Conservation (phyloP, 2,797 vertebrate genomes). For the Chelon labrosus region DNA sequence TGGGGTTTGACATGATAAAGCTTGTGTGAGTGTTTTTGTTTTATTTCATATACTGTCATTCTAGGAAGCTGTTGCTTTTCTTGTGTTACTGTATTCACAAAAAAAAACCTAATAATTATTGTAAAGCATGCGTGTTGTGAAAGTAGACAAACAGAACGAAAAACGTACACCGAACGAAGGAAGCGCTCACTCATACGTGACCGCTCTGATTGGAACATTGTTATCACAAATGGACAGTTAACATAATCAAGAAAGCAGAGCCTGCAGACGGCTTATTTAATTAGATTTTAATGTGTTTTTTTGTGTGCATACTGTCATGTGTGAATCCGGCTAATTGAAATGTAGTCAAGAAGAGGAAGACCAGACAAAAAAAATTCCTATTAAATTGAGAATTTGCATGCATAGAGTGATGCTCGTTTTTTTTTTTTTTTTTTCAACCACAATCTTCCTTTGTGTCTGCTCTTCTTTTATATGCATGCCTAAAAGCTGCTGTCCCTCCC, state of each 20-base stretch:
- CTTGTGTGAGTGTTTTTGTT: background rate
- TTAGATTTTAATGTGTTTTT: constrained; percentile 36
- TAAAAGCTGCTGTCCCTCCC: constrained; percentile 19
- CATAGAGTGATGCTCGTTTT: background rate
- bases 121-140: background rate
- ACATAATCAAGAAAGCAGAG: constrained; percentile 27
- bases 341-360: constrained; percentile 5
- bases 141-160: constrained; percentile 8
- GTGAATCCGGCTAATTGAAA: constrained; percentile 18
- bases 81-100: background rate
- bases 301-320: constrained; percentile 25
- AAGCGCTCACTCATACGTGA: constrained; percentile 19
- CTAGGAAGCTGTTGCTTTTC: background rate
- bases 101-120: too few species aligned
- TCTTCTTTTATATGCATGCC: constrained; percentile 5
- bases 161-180: constrained; percentile 7
- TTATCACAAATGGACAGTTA: constrained; percentile 25
- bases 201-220: constrained; percentile 26
- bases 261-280: constrained; percentile 32
- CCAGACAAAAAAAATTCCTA: background rate
- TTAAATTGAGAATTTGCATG: constrained; percentile 9
- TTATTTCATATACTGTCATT: background rate
- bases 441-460: constrained; percentile 1
- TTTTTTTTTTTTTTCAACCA: background rate
- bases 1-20: background rate